Base-by-base conservation (phyloP, 2,888 invertebrate genomes). In the Eubasilissa splendida region DNA sequence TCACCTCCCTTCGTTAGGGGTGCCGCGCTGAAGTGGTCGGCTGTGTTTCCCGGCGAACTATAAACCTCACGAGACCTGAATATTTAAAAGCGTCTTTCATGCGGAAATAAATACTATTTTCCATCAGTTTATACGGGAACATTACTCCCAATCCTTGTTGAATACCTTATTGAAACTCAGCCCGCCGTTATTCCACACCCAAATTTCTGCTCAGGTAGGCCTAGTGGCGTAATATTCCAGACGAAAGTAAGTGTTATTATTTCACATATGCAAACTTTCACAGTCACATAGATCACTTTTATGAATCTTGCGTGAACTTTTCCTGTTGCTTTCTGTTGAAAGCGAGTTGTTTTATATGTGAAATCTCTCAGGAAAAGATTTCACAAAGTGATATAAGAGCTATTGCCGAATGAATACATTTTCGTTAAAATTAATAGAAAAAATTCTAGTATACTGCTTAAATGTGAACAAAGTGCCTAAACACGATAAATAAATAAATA, bases 31-130 rank as follows among this genome's bases (percentile, higher is more conserved):
- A 42, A 42, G 42, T 42, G 71, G 14, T 59, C 33, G n/a, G 58
- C 33, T 42, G 58, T 74, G 59, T 74, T 74, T 73, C 50, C 58
- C 58, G 33, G 42, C 42, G 53, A 54, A 74, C 74, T 74, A 59
- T 58, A 53, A 74, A 59, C 74, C 74, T 74, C 31, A 58, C 74
- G 74, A 59, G 74, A 58, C 59, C 50, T 74, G 74, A 74, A 74
- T 74, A 33, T 74, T 74, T 58, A 14, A 74, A n/a, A 33, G 42
- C 58, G 53, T 22, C 71, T 14, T 74, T 58, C 74, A 50, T 59
- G 58, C 52, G 58, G 58, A 74, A 74, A 74, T 74, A 74, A 74
- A 74, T 74, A 74, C 74, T 58, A 33, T 22, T 22, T 70, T 70
- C 53, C 70, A 54, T 70, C 70, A 70, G 70, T 70, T 70, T 70